A percentile compares a stretch with the other conserved stretches of the same genome.
Conservation (phyloP, 1,140 invertebrate species). For the Metaphire vulgaris region DNA sequence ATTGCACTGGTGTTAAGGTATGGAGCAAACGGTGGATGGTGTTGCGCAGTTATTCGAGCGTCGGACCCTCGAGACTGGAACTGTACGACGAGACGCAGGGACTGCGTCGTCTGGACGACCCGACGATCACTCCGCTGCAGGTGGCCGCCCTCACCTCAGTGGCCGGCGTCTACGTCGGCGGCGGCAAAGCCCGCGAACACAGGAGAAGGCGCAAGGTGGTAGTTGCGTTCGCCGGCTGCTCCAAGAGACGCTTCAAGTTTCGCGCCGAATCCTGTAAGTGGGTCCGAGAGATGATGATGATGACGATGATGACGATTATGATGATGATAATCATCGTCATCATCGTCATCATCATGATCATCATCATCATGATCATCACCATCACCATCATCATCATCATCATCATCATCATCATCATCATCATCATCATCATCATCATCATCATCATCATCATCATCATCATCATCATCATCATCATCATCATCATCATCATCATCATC, state of each 20-base stretch:
- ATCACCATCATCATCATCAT: no score
- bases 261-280: background rate
- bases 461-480: no score
- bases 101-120: background rate
- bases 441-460: no score
- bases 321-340: no score
- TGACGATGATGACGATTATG: no score
- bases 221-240: background rate
- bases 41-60: background rate
- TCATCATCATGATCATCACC: no score
- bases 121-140: background rate
- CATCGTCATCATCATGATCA: no score
- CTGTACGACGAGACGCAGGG: background rate
- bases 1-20: no score
- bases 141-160: background rate
- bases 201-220: background rate
- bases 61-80: background rate
- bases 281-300: no score
- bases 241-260: background rate
- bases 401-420: no score
- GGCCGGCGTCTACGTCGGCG: background rate
- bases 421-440: no score
- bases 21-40: background rate
- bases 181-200: background rate
- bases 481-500: no score